Evolutionary conservation across 2,113 vertebrate genomes (phyloP).

Genomic region (Urocolius indicus): DNA sequence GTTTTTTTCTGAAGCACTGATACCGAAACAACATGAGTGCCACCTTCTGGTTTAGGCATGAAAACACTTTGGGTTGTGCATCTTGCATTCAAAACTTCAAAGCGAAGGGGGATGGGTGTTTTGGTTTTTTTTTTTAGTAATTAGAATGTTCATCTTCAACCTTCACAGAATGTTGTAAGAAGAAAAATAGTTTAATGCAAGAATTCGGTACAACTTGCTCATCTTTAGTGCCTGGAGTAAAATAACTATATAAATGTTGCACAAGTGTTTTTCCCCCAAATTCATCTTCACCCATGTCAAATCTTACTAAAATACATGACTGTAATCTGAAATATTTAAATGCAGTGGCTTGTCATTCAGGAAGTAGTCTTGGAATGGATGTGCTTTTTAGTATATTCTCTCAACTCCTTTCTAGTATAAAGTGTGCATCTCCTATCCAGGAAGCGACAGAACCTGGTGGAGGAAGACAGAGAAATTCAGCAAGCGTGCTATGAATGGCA

Average conservation of each 20-base stretch:
- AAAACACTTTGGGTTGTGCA: not conserved
- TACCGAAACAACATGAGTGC: not conserved
- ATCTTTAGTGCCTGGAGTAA: not conserved
- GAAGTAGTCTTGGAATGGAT: not conserved
- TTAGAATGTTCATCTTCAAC: not conserved
- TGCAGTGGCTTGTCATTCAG: not conserved
- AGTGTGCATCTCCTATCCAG: not conserved
- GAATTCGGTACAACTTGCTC: not conserved
- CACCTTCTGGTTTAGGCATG: slow-evolving; percentile 46
- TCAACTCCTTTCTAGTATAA: not conserved
- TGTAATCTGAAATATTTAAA: not conserved
- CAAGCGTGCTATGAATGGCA: not conserved
- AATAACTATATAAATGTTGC: not conserved
- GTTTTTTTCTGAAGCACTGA: not conserved
- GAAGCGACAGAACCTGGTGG: not conserved
- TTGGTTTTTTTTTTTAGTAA: not conserved
- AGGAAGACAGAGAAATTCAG: not conserved
- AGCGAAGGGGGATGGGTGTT: not conserved
- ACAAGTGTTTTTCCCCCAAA: not conserved
- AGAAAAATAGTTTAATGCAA: not conserved
- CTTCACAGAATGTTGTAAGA: not conserved
- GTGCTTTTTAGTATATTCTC: not conserved
- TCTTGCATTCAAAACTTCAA: not conserved
- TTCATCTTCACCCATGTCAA: not conserved
- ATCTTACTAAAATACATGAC: not conserved